phyloP scores from a whole-genome alignment of 1,140 invertebrate genomes.

The Limonius californicus region DNA sequence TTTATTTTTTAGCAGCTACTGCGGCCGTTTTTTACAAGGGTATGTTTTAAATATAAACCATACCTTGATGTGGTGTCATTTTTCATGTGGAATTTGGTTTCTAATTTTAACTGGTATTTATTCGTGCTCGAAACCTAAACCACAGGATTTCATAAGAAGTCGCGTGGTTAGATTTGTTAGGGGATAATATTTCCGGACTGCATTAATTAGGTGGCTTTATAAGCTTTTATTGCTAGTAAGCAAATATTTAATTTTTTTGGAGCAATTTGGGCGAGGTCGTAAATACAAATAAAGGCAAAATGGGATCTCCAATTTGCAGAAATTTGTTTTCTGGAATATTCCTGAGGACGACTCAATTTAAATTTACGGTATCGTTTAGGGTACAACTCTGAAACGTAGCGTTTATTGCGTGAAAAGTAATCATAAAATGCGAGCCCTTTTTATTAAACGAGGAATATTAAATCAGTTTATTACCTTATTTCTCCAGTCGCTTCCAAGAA shows the following conservation, averaged over 20 bases:
- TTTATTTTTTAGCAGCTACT: too few species aligned
- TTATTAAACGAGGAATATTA: slow-evolving; percentile 10
- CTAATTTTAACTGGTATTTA: not conserved
- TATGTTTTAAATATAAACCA: too few species aligned
- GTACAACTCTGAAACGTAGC: not conserved
- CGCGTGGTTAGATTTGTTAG: too few species aligned
- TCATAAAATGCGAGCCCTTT: not conserved
- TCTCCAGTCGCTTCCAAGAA: not conserved
- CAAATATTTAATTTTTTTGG: too few species aligned
- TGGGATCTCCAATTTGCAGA: not conserved
- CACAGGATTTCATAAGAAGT: too few species aligned
- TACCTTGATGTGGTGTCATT: not conserved
- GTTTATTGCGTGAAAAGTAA: slow-evolving; percentile 1
- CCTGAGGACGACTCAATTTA: not conserved
- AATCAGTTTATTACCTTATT: slow-evolving; percentile 11
- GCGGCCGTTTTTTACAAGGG: too few species aligned
- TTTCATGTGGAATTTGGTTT: not conserved
- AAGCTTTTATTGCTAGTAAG: too few species aligned
- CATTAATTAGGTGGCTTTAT: too few species aligned
- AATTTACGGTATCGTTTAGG: not conserved
- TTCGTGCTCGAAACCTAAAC: not conserved
- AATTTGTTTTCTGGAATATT: not conserved
- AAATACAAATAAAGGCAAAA: too few species aligned
- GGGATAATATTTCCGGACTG: too few species aligned
- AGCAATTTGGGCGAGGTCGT: too few species aligned